phyloP scores from a whole-genome alignment of 2,113 vertebrate species.

The Halichoeres trimaculatus region DNA sequence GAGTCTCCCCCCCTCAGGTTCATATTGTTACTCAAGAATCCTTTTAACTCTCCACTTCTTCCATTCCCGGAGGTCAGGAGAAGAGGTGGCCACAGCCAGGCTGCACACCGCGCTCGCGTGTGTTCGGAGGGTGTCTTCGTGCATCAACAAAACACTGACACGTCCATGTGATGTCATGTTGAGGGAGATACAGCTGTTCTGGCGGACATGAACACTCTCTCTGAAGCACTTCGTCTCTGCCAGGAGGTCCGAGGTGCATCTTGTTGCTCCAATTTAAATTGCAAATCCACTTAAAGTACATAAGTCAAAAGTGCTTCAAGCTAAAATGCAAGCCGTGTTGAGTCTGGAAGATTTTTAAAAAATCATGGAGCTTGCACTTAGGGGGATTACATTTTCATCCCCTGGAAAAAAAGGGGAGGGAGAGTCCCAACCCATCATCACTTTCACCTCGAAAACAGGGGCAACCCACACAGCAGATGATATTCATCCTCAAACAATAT shows the following conservation, averaged over 20 bases:
- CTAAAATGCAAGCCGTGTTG: conserved; percentile 76
- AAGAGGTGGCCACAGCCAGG: conserved; percentile 36
- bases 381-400: conserved; percentile 73
- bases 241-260: conserved; percentile 43
- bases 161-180: conserved; percentile 61
- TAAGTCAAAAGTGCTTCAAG: conserved; percentile 59
- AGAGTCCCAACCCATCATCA: conserved; percentile 40
- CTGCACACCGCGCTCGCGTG: conserved; percentile 36
- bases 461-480: background rate
- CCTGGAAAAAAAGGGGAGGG: conserved; percentile 29
- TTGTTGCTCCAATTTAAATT: conserved; percentile 60
- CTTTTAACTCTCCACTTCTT: conserved; percentile 76
- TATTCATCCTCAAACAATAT: conserved; percentile 25
- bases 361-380: conserved; percentile 78
- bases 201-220: conserved; percentile 34
- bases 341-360: conserved; percentile 69
- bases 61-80: conserved; percentile 65
- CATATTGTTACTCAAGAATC: conserved; percentile 80
- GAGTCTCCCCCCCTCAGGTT: conserved; percentile 37
- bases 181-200: conserved; percentile 67
- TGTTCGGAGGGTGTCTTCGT: conserved; percentile 52
- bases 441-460: conserved; percentile 19
- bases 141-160: conserved; percentile 63
- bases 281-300: conserved; percentile 71
- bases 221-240: conserved; percentile 17